Evolutionary conservation across 2,113 vertebrate genomes (phyloP).

Genomic region (Myiagra hebetior): DNA sequence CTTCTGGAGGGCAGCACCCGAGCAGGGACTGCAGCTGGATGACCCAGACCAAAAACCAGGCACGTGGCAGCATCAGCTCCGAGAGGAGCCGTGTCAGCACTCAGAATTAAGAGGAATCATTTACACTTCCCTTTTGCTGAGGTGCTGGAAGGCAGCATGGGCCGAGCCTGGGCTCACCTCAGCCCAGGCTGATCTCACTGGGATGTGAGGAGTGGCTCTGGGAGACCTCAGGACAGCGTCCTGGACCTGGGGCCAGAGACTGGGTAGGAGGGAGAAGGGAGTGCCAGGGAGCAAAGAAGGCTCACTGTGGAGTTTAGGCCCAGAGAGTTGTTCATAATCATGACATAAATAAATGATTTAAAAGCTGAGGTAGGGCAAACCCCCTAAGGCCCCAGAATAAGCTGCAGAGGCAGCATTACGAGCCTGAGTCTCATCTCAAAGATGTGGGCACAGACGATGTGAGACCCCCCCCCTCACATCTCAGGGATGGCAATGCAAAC

Average conservation of each 20-base stretch:
- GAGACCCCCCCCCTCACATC: background rate
- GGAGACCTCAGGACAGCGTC: background rate
- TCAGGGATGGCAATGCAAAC: background rate
- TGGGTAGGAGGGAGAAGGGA: background rate
- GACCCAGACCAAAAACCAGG: background rate
- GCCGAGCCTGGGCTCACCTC: no score
- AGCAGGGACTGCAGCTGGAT: background rate
- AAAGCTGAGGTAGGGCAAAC: background rate
- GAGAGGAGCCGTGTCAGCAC: background rate
- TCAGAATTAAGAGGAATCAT: background rate
- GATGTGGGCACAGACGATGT: background rate
- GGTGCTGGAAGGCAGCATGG: background rate
- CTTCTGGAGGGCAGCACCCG: background rate
- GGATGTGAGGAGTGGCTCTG: background rate
- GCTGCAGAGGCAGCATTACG: accelerated
- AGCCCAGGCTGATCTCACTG: background rate
- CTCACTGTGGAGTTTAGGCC: background rate
- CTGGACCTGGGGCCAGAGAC: background rate
- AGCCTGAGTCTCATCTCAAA: background rate
- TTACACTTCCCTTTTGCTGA: background rate
- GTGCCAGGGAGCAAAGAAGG: background rate
- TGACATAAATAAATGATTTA: accelerated
- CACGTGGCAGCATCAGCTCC: accelerated
- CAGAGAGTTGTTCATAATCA: background rate
- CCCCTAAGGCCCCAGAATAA: background rate